These are phyloP conservation scores for Pomacea maculata DNA, from an alignment of 1,140 invertebrate genomes.

Conservation along the genomic window DNA sequence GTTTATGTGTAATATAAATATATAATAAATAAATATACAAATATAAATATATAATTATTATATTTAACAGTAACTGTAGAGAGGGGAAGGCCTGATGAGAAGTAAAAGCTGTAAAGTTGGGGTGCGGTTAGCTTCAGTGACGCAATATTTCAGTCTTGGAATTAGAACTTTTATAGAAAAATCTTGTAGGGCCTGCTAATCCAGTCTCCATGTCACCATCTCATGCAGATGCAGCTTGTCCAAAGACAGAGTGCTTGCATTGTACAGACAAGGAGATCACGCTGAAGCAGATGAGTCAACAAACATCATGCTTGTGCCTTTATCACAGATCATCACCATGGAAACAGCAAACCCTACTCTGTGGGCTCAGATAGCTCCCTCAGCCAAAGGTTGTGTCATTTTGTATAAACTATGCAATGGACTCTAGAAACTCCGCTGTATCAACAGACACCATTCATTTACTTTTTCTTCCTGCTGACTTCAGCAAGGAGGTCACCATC, in stretches of 20 bases:
- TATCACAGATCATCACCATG: conserved; percentile 38
- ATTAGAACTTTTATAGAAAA: not conserved
- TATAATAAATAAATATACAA: not conserved
- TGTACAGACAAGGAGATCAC: conserved; percentile 58
- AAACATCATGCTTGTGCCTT: conserved; percentile 47
- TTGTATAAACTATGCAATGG: conserved; percentile 31
- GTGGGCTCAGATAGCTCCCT: conserved; percentile 58
- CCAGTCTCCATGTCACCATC: not conserved
- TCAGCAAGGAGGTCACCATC: too few relatives aligned
- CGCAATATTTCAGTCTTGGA: not conserved
- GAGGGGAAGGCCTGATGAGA: not conserved
- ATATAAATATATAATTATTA: not conserved
- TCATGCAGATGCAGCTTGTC: conserved; percentile 49
- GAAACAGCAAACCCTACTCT: conserved; percentile 37
- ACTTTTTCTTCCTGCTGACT: too few relatives aligned
- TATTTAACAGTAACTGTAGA: too few relatives aligned
- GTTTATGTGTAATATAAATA: not conserved
- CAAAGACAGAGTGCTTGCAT: conserved; percentile 43
- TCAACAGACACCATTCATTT: too few relatives aligned
- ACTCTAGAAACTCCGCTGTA: too few relatives aligned
- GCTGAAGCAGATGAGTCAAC: conserved; percentile 63
- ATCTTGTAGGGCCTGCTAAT: not conserved
- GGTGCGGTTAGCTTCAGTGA: too few relatives aligned
- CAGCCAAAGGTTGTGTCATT: conserved; percentile 57
- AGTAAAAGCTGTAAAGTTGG: not conserved